Evolutionary conservation across 2,797 vertebrate genomes (phyloP).

Genomic region (Fistularia commersonii): DNA sequence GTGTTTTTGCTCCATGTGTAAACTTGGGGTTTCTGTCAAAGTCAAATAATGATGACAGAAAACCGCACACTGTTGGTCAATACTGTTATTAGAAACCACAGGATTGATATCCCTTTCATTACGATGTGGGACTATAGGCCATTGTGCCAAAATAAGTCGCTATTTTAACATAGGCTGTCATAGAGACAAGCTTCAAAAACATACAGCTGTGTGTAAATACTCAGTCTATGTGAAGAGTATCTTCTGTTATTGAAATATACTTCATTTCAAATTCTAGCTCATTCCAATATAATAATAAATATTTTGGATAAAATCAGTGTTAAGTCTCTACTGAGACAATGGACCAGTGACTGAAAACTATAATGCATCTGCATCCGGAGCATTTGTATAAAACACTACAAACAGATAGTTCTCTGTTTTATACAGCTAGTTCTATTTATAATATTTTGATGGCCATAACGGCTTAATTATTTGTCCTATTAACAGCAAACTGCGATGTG

Average conservation of each 20-base stretch:
- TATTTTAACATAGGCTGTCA: slow-evolving; percentile 1
- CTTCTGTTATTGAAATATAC: too few relatives aligned
- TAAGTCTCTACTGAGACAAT: too few relatives aligned
- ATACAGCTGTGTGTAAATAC: slow-evolving; percentile 3
- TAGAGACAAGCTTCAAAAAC: slow-evolving; percentile 1
- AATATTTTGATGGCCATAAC: too few relatives aligned
- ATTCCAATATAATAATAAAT: not conserved
- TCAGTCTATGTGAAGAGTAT: too few relatives aligned
- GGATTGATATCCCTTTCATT: slow-evolving; percentile 68
- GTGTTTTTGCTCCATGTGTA: slow-evolving; percentile 65
- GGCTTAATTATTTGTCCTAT: too few relatives aligned
- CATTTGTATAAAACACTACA: too few relatives aligned
- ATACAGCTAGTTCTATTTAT: too few relatives aligned
- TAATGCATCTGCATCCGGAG: too few relatives aligned
- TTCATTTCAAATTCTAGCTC: not conserved
- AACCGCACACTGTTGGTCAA: slow-evolving; percentile 72
- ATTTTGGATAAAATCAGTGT: too few relatives aligned
- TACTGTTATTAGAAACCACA: slow-evolving; percentile 71
- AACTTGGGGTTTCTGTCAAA: slow-evolving; percentile 75
- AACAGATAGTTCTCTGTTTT: too few relatives aligned
- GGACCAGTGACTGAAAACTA: too few relatives aligned
- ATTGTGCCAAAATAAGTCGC: not conserved
- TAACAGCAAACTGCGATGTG: too few relatives aligned
- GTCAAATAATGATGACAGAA: slow-evolving; percentile 66
- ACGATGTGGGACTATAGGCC: slow-evolving; percentile 10